These are phyloP conservation scores for Lathamus discolor DNA, from an alignment of 2,113 vertebrate species.

Conservation along the genomic window DNA sequence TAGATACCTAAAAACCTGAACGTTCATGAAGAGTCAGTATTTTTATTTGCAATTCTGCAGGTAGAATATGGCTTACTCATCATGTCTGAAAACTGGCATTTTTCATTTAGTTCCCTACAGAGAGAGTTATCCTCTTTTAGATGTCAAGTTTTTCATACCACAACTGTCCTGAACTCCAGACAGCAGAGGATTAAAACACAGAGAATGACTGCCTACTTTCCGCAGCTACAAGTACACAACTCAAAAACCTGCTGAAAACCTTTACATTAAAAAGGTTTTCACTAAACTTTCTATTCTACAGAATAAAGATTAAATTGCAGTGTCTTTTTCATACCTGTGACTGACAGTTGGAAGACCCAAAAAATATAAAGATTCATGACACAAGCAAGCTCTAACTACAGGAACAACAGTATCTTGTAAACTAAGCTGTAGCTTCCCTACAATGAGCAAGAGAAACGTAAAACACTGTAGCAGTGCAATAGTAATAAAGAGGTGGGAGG, in stretches of 20 bases:
- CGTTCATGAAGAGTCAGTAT: neutral
- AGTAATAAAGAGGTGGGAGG: conserved; percentile 42
- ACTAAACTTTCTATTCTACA: neutral
- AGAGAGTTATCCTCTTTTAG: neutral
- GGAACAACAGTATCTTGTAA: neutral
- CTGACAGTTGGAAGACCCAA: neutral
- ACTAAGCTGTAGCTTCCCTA: neutral
- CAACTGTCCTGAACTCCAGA: neutral
- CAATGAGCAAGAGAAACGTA: neutral
- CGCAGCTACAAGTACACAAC: neutral
- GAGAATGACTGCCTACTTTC: neutral
- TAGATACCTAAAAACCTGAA: neutral
- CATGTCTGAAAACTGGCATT: neutral
- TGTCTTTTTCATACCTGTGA: neutral
- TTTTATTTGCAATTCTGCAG: neutral
- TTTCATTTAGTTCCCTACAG: neutral
- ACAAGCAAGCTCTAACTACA: neutral
- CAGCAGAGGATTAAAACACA: neutral
- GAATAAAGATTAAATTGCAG: neutral
- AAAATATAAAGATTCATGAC: neutral
- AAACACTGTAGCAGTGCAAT: neutral
- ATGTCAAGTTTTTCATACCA: neutral
- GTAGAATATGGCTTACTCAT: neutral
- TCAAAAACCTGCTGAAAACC: neutral
- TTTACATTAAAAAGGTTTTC: neutral